Evolutionary conservation across 2,888 invertebrate species (phyloP).

Genomic region (Nomada lathburiana): DNA sequence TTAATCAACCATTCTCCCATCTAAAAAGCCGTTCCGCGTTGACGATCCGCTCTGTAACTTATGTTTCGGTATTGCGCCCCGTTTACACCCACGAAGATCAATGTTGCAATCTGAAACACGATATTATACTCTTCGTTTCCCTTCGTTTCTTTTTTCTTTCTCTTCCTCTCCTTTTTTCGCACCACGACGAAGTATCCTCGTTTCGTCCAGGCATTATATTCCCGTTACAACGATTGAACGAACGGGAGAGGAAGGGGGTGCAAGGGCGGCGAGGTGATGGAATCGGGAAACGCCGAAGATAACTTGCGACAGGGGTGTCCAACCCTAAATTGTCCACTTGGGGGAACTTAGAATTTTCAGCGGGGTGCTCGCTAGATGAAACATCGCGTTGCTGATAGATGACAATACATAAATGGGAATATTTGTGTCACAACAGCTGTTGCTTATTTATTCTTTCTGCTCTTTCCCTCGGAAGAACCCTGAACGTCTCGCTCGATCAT

Average conservation of each 20-base stretch:
- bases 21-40: not conserved
- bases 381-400: too few species aligned
- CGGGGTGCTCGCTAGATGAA: too few species aligned
- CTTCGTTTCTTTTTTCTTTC: not conserved
- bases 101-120: constrained; percentile 16
- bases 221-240: constrained; percentile 24
- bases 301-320: not conserved
- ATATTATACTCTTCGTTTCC: constrained; percentile 30
- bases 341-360: too few species aligned
- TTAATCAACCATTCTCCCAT: not conserved
- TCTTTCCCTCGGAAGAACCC: too few species aligned
- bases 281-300: constrained; percentile 27
- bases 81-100: not conserved
- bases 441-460: too few species aligned
- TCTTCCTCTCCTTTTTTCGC: constrained; percentile 2
- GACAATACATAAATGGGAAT: too few species aligned
- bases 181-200: not conserved
- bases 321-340: not conserved
- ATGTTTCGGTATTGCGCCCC: not conserved
- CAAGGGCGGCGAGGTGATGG: constrained; percentile 7
- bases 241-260: constrained; percentile 7
- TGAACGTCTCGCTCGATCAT: too few species aligned
- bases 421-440: too few species aligned
- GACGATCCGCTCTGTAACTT: not conserved
- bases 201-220: not conserved